phyloP scores from a whole-genome alignment of 2,113 vertebrate species.

The Furnarius figulus region DNA sequence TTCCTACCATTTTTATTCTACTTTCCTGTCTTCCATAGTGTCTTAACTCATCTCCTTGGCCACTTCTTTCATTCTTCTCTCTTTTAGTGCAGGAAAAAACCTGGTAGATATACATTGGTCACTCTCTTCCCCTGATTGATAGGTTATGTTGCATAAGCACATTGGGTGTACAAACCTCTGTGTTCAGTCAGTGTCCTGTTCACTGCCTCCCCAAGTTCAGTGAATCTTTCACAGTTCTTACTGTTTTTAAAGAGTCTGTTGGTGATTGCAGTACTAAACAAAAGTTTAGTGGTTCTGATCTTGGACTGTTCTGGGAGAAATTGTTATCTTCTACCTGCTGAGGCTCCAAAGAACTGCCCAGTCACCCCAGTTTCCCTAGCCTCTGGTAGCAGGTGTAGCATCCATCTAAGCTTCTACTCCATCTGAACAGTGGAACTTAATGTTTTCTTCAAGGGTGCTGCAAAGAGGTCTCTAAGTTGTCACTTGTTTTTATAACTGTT shows the following conservation, averaged over 20 bases:
- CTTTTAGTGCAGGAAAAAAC: background rate
- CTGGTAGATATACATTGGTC: background rate
- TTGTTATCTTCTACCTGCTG: background rate
- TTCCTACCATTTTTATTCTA: background rate
- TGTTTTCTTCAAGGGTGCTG: background rate
- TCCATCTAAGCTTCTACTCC: background rate
- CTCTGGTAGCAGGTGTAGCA: background rate
- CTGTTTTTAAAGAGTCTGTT: background rate
- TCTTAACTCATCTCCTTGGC: background rate
- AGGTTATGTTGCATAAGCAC: background rate
- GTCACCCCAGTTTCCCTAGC: background rate
- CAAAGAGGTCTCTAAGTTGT: background rate
- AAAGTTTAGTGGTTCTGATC: background rate
- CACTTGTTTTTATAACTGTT: background rate
- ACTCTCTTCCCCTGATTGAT: background rate
- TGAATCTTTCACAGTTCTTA: background rate
- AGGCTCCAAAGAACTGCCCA: background rate
- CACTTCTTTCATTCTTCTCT: background rate
- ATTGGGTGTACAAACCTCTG: background rate
- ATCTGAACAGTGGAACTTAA: background rate
- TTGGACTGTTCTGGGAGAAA: background rate
- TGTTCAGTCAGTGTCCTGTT: background rate
- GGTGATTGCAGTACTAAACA: background rate
- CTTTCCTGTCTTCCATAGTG: background rate
- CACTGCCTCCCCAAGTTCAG: background rate